Base-by-base conservation (phyloP, 2,113 vertebrate species). In the Aythya baeri region DNA sequence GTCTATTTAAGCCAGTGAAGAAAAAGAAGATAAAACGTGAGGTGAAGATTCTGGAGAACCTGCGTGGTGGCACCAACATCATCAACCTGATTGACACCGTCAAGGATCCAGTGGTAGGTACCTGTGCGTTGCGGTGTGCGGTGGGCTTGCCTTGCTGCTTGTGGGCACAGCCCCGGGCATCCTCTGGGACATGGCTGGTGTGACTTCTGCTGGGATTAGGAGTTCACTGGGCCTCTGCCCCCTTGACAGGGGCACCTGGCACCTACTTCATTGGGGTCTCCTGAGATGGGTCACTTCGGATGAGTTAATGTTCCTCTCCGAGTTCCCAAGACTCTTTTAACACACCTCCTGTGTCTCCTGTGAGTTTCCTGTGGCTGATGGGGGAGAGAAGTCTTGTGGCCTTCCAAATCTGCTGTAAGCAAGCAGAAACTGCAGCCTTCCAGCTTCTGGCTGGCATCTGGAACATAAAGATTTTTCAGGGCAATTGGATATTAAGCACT, bases 21-120 rank as follows among this genome's bases (percentile, higher is more conserved):
- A 99, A 99, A 98, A 99, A 99, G 98, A 99, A 99, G 98, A 99
- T 99, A 98, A 99, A 99, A 97, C 98, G 99, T 12, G 99, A 99
- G 97, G 99, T 99, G 96, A 99, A 99, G 97, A 99, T 99, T 96
- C 98, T 99, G 98, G 99, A 99, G 97, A 99, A 99, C 94, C 97
- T 99, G 65, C 98, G 99, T 44, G 99, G 99, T 84, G 99, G 99
- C 97, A 99, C 99, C 98, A 99, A 99, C 98, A 99, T 99, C 96
- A 99, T 99, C 97, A 99, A 99, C 32, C 98, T 99, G 98, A 98
- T 99, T 72, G 99, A 99, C 98, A 99, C 99, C 43, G 99, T 99
- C 95, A 99, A 99, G 98, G 99, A 99, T 96, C 99, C 99, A 0
- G 99, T 99, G 99, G 99, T 99, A 98, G 97, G 99, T 98, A 63